Conservation (phyloP, 1,140 invertebrate species). For the Trichonephila clavipes region DNA sequence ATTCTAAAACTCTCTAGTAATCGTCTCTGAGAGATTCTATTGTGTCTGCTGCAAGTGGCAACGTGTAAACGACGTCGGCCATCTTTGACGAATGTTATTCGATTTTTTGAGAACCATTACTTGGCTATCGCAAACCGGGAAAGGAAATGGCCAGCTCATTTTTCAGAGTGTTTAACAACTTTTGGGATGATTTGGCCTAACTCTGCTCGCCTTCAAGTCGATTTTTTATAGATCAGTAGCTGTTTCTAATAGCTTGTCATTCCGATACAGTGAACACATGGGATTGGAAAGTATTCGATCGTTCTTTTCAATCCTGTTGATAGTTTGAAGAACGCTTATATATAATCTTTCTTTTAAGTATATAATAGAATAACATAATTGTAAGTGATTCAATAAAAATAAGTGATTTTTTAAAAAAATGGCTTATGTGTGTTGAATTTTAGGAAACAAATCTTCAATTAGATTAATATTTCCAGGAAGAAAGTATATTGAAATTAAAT, state of each 20-base stretch:
- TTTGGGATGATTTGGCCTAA: background rate
- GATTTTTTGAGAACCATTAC: slow-evolving; percentile 63
- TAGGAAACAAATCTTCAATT: too few species aligned
- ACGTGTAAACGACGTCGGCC: slow-evolving; percentile 32
- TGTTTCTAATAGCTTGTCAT: slow-evolving; percentile 45
- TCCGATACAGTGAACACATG: background rate
- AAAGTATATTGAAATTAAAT: too few species aligned
- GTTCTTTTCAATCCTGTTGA: slow-evolving; percentile 9
- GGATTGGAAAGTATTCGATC: background rate
- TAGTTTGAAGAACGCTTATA: background rate
- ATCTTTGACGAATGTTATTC: slow-evolving; percentile 64
- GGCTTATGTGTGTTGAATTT: too few species aligned
- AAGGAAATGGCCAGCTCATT: slow-evolving; percentile 40
- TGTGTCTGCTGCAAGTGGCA: slow-evolving; percentile 43
- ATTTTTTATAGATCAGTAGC: slow-evolving; percentile 31
- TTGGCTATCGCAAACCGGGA: background rate
- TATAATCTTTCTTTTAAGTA: too few species aligned
- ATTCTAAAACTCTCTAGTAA: slow-evolving; percentile 24
- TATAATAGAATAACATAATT: too few species aligned
- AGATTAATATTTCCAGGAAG: too few species aligned
- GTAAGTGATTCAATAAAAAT: too few species aligned
- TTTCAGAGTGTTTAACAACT: slow-evolving; percentile 66
- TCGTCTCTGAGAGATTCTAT: slow-evolving; percentile 40
- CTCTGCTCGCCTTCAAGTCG: background rate
- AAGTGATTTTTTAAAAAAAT: too few species aligned